Evolutionary conservation across 2,888 invertebrate genomes (phyloP).

Genomic region (Ectemnius lituratus): DNA sequence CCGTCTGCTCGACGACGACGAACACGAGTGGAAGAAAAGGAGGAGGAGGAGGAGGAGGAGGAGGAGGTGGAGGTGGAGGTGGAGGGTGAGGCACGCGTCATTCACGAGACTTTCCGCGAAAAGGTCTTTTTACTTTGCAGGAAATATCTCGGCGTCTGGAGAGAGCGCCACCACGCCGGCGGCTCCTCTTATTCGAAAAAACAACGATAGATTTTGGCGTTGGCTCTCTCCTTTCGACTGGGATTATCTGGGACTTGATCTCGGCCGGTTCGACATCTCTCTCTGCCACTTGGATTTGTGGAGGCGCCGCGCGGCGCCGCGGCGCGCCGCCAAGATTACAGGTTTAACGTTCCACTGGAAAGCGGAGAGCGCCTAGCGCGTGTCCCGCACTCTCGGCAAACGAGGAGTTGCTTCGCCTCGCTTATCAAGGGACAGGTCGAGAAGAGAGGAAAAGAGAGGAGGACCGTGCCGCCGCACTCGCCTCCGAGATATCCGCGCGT

Average conservation of each 20-base stretch:
- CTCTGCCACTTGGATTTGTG: too few relatives aligned
- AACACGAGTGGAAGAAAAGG: not conserved
- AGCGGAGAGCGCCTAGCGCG: not conserved
- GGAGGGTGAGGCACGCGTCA: constrained; percentile 28
- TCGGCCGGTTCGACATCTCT: too few relatives aligned
- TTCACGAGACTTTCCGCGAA: constrained; percentile 39
- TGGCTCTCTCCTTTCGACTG: too few relatives aligned
- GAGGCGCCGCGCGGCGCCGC: too few relatives aligned
- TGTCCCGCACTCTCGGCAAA: too few relatives aligned
- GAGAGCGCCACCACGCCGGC: not conserved
- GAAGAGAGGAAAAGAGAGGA: not conserved
- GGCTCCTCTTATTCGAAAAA: constrained; percentile 4
- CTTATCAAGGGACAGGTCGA: not conserved
- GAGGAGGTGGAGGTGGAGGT: too few relatives aligned
- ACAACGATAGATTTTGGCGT: too few relatives aligned
- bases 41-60: too few relatives aligned
- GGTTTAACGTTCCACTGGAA: too few relatives aligned
- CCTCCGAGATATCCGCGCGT: not conserved
- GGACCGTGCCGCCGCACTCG: not conserved
- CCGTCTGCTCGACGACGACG: constrained; percentile 24
- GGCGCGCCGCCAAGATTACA: too few relatives aligned
- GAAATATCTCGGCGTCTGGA: constrained; percentile 16
- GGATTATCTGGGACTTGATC: too few relatives aligned
- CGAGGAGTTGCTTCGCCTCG: not conserved
- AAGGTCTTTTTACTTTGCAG: constrained; percentile 11